A percentile compares a stretch with the other conserved stretches of the same genome.
phyloP scores from a whole-genome alignment of 53 echinoderm and acorn worm species.

The Paracentrotus lividus region DNA sequence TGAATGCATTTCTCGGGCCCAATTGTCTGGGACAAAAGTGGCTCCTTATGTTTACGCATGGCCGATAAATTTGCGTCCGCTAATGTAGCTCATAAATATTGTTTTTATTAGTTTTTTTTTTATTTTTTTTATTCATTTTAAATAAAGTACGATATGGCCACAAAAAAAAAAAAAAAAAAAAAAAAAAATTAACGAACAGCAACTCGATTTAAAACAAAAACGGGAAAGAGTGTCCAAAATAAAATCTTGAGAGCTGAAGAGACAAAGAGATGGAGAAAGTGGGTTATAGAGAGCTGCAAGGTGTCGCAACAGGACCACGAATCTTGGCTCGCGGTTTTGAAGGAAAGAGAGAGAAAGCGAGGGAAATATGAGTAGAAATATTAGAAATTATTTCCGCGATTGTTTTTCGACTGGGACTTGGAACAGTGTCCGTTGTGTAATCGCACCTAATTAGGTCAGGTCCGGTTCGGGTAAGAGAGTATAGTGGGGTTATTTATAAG shows the following conservation, averaged over 20 bases:
- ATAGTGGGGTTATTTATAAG: constrained; percentile 15
- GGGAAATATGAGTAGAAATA: constrained; percentile 63
- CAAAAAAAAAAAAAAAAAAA: too few species aligned
- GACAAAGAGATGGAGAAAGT: not conserved
- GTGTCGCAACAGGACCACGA: not conserved
- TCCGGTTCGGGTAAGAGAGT: constrained; percentile 8
- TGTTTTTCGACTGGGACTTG: constrained; percentile 48
- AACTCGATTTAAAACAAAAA: too few species aligned
- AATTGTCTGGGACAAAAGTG: too few species aligned
- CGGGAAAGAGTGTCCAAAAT: too few species aligned
- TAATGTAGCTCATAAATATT: too few species aligned
- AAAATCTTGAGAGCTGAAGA: not conserved
- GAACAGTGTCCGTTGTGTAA: constrained; percentile 44
- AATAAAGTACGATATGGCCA: too few species aligned
- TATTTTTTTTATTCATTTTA: too few species aligned
- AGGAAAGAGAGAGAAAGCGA: constrained; percentile 43
- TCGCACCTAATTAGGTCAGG: constrained; percentile 55
- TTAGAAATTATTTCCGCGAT: constrained; percentile 64
- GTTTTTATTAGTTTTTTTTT: too few species aligned
- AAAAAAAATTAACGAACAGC: too few species aligned
- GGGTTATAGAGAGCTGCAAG: not conserved
- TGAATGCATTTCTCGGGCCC: too few species aligned
- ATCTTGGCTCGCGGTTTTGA: not conserved
- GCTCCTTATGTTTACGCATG: too few species aligned
- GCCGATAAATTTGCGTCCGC: too few species aligned